Percentiles rank a stretch among this genome's conserved stretches.
phyloP scores from a whole-genome alignment of 92 coral and sea anemone genomes.

The Porites divaricata region DNA sequence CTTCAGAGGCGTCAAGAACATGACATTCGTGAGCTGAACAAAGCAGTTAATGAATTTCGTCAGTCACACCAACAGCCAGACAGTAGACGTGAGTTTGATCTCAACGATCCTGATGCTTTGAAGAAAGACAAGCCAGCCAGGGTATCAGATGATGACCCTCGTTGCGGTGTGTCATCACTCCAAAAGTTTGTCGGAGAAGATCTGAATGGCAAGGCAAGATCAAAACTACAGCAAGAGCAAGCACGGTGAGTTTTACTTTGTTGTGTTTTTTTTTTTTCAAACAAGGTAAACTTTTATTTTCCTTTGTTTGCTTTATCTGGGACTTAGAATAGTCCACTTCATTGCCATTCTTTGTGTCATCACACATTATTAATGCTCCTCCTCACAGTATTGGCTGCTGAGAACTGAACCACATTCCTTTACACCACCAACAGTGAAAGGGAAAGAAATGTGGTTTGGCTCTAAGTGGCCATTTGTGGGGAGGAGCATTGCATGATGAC shows the following conservation, averaged over 20 bases:
- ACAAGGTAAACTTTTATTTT: background rate
- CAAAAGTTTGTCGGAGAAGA: conserved; percentile 98
- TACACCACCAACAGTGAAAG: too few relatives aligned
- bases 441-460: too few relatives aligned
- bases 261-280: background rate
- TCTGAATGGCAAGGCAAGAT: conserved; percentile 82
- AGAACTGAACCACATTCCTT: too few relatives aligned
- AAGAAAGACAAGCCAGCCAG: conserved; percentile 99
- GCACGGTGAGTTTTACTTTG: conserved; percentile 69
- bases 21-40: conserved; percentile 94
- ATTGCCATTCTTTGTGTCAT: too few relatives aligned
- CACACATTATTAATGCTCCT: too few relatives aligned
- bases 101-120: conserved; percentile 95
- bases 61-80: conserved; percentile 86
- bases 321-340: too few relatives aligned
- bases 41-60: conserved; percentile 86
- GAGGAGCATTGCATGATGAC: too few relatives aligned
- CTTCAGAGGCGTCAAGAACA: conserved; percentile 95
- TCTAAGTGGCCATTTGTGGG: too few relatives aligned
- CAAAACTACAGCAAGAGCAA: conserved; percentile 94
- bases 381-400: too few relatives aligned
- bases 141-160: conserved; percentile 96
- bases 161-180: conserved; percentile 91
- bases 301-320: too few relatives aligned
- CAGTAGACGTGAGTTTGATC: conserved; percentile 90